Base-by-base conservation (phyloP, 2,888 invertebrate genomes). In the Noctua janthina region DNA sequence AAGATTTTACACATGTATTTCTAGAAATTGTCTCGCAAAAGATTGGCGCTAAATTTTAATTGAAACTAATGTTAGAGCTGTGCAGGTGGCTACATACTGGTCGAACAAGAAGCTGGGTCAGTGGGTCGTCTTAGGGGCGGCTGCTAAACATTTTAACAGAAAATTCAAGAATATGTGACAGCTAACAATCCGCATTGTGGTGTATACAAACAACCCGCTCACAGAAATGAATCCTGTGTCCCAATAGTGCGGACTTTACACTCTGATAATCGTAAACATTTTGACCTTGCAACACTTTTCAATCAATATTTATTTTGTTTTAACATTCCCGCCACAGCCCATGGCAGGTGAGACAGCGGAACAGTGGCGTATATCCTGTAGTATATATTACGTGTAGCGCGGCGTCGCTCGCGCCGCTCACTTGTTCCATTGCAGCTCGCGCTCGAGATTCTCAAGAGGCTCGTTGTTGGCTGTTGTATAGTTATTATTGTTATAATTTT, bases 391-490 rank as follows among this genome's bases (percentile, higher is more conserved):
- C 87, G 86, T 85, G 76, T 78, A 78, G 83, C 79, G 76, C 67
- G 79, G 78, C 79, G 88, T 68, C 81, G 67, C 46, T 69, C 76
- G 76, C 82, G 81, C 76, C 90, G 90, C 87, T 95, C 96, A 96
- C 91, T 94, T 91, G 91, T 94, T 94, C 93, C 94, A 94, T 91
- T 95, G 96, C 92, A 97, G 92, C 79, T 97, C 97, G 11, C 96
- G 95, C 87, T 97, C 97, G 86, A 97, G 94, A 89, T 96, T 97
- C 94, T 97, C 97, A 88, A 97, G 92, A 82, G 97, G 96, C 93
- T 97, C 97, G 95, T 97, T 96, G 95, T 96, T 97, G 0, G 95
- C 97, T 97, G 95, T 92, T 51, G 46, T 68, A 62, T 84, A 56
- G 29, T 69, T 76, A 69, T 85, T 62, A 13, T 75, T 85, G 82